Base-by-base conservation (phyloP, 2,888 invertebrate species). In the Unio pictorum region DNA sequence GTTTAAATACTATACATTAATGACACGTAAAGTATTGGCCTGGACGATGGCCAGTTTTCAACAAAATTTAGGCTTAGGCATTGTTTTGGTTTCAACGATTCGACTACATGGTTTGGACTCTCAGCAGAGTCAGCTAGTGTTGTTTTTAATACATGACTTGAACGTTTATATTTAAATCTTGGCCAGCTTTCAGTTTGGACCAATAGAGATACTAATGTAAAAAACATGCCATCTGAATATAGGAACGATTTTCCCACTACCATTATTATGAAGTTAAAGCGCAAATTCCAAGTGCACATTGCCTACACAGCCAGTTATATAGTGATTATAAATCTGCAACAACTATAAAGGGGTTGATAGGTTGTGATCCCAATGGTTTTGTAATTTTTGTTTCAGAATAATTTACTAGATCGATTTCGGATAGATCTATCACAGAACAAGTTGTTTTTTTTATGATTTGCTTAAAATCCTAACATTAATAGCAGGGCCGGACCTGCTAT, bases 231-330 rank as follows among this genome's bases (percentile, higher is more conserved):
- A 55, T 20, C 30, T n/a, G 60, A 68, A 26, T 73, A 61, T 60
- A 68, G 58, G 56, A 58, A 61, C 20, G 71, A 75, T 55, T 75
- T 69, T 67, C 75, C 73, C 34, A 73, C 65, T 23, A 55, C 69
- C 17, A 18, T 71, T 34, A 45, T 62, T 5, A 75, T 75, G 73
- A 73, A 65, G 23, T 75, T 5, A 73, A 71, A 65, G 71, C 59
- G 15, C 67, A 72, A 55, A 62, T 45, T 28, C 75, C 73, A 34
- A 55, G 56, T 64, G 57, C 71, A 30, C 55, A 71, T 17, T n/a
- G 23, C 8, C 20, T 57, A 18, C 71, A 75, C 55, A 66, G 71
- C 34, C 72, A 72, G 66, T 70, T n/a, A n/a, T 69, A 69, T 62
- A 66, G 66, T 55, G 67, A 73, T n/a, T 71, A 68, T 55, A 71